Conservation (phyloP, 2,113 vertebrate genomes). For the Garra rufa region DNA sequence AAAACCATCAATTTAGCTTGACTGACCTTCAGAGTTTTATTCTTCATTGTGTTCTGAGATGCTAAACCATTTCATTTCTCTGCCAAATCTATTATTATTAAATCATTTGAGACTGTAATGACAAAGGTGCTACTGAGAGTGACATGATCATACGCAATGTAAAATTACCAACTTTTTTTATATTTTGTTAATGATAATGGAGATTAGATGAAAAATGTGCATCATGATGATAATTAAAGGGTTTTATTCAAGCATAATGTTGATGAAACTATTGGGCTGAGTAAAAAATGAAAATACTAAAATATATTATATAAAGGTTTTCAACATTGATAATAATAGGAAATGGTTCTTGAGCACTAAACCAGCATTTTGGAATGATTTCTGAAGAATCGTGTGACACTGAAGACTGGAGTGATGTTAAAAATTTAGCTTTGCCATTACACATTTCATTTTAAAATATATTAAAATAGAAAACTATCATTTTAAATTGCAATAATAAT, state of each 20-base stretch:
- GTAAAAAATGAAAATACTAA: neutral
- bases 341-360: neutral
- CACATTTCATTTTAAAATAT: neutral
- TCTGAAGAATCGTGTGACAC: neutral
- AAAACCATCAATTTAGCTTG: slow-evolving; percentile 57
- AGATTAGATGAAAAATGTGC: neutral
- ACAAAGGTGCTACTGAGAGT: neutral
- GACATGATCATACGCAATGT: neutral
- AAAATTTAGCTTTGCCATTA: neutral
- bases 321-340: neutral
- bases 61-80: slow-evolving; percentile 22
- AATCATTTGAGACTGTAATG: neutral
- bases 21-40: slow-evolving; percentile 42
- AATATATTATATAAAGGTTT: neutral
- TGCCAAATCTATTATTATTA: neutral
- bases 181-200: neutral
- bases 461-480: too few relatives aligned
- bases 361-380: neutral
- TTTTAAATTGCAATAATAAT: too few relatives aligned
- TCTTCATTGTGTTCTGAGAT: slow-evolving; percentile 19
- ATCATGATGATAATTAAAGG: neutral
- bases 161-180: neutral
- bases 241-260: neutral
- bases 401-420: neutral
- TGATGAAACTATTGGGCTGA: neutral